phyloP scores from a whole-genome alignment of 2,888 invertebrate genomes.

The Thalpophila matura region DNA sequence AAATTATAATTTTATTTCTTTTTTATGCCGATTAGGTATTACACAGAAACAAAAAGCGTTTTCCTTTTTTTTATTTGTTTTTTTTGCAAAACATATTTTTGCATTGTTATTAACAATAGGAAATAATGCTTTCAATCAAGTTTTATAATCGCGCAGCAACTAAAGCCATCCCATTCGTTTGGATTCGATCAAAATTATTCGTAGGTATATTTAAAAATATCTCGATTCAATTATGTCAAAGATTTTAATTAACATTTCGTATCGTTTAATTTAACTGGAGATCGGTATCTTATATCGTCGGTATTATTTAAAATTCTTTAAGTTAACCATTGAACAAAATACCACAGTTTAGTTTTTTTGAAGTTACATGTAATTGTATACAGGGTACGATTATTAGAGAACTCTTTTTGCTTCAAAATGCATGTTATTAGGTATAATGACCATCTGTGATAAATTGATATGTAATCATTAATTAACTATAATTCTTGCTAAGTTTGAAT shows the following conservation, averaged over 20 bases:
- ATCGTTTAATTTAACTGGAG: conserved; percentile 70
- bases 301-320: conserved; percentile 45
- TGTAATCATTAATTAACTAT: conserved; percentile 20
- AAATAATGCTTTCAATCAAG: conserved; percentile 16
- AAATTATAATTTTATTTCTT: too few relatives aligned
- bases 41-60: too few relatives aligned
- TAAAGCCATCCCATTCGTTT: conserved; percentile 5
- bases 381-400: conserved; percentile 19
- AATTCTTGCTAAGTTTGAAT: conserved; percentile 6
- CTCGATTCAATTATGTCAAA: conserved; percentile 67
- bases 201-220: conserved; percentile 57
- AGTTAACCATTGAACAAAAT: conserved; percentile 23
- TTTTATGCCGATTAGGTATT: too few relatives aligned
- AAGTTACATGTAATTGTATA: conserved; percentile 20
- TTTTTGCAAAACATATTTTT: neutral
- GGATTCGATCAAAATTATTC: conserved; percentile 39
- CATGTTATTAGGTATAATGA: conserved; percentile 26
- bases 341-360: conserved; percentile 16
- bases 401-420: conserved; percentile 22
- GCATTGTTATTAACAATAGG: neutral
- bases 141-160: conserved; percentile 19
- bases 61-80: too few relatives aligned
- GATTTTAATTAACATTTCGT: conserved; percentile 69
- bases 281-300: conserved; percentile 63
- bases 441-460: conserved; percentile 11